A percentile compares a stretch with the other conserved stretches of the same genome.
Evolutionary conservation across 2,113 vertebrate species (phyloP).

Genomic region (Notiomystis cincta): DNA sequence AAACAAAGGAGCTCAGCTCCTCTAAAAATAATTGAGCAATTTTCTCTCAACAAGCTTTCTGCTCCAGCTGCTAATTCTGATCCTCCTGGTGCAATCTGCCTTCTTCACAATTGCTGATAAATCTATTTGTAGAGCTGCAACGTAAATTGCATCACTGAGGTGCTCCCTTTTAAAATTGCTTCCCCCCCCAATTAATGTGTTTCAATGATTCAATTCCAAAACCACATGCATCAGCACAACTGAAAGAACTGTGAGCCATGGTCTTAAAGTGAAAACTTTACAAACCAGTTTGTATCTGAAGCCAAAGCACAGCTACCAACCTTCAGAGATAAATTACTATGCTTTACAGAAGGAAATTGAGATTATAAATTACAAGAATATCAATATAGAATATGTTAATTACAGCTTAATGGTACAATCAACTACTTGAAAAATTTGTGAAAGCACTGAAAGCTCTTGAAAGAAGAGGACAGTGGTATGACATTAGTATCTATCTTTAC

Average conservation of each 20-base stretch:
- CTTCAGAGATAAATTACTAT: not conserved
- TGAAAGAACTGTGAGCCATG: not conserved
- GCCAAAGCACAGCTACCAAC: not conserved
- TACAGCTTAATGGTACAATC: not conserved
- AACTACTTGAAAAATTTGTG: not conserved
- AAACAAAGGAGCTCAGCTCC: constrained; percentile 14
- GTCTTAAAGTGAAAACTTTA: not conserved
- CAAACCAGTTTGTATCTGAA: not conserved
- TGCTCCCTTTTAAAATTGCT: not conserved
- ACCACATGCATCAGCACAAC: not conserved
- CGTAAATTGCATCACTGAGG: not conserved
- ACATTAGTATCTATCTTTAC: not conserved
- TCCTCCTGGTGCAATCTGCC: not conserved
- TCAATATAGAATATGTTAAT: not conserved
- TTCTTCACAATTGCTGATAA: not conserved
- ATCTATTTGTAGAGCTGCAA: not conserved
- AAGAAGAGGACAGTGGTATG: not conserved
- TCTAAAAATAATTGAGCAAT: not conserved
- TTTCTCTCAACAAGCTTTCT: not conserved
- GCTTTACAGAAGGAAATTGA: not conserved
- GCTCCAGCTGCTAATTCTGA: constrained; percentile 4
- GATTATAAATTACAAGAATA: not conserved
- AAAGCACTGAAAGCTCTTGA: not conserved
- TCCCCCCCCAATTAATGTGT: not conserved
- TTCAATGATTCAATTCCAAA: constrained; percentile 30